Base-by-base conservation (phyloP, 2,888 invertebrate genomes). In the Drosophila gaucha region DNA sequence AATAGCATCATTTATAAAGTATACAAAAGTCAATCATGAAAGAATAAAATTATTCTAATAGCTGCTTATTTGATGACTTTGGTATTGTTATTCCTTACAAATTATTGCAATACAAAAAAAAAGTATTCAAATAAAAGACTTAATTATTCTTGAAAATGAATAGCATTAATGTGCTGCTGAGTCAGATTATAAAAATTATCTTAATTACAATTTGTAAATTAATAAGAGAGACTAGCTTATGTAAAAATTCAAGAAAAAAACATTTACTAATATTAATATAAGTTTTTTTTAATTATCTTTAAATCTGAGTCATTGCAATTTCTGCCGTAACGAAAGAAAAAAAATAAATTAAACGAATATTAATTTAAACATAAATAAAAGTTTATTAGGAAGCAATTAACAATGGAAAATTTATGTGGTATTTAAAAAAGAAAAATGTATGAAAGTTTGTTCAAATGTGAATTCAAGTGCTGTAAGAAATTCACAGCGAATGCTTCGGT, bases 311-410 rank as follows among this genome's bases (percentile, higher is more conserved):
- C 49, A 35, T 26, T 49, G 9, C 31, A n/a, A 16, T 6, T 36
- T 16, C 35, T 16, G 16, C 9, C 35, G 6, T 12, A 18, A 10
- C 18, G 9, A 26, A 26, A 33, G 20, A n/a, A 14, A 18, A 30
- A n/a, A 39, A 49, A 1, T 26, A 50, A 35, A 35, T 30, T 5
- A 16, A 16, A 12, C 16, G 31, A 31, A 30, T 10, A 51, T 70
- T 18, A 16, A 44, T 39, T 54, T 16, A 28, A 9, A 26, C 3
- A 26, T 18, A 12, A 22, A 43, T 31, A 24, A 55, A 30, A 43
- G 30, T 47, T 12, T 10, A 18, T 50, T 14, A 9, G 30, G 52
- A 31, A 47, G 14, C 39, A 33, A 55, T 67, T 22, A 35, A 64
- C 39, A 33, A 8, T 14, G 18, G 16, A 26, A 54, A 54, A 55